phyloP scores from a whole-genome alignment of 2,113 vertebrate genomes.

The Atrichornis clamosus region DNA sequence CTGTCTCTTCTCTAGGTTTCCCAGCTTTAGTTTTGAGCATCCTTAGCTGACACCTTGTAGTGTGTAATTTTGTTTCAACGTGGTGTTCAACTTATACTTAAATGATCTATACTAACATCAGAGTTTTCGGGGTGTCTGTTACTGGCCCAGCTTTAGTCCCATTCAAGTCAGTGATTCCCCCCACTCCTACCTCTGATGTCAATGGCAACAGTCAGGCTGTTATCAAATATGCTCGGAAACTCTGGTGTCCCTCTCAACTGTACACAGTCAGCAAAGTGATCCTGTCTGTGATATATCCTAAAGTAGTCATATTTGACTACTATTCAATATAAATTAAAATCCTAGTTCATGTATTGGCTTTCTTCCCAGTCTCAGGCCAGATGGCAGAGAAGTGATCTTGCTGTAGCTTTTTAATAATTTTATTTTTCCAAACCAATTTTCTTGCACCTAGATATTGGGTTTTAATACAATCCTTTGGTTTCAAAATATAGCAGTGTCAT shows the following conservation, averaged over 20 bases:
- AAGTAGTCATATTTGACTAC: background rate
- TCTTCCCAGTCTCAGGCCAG: background rate
- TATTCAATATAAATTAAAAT: background rate
- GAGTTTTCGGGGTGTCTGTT: background rate
- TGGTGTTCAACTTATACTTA: background rate
- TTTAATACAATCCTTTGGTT: background rate
- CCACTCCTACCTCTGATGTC: accelerated
- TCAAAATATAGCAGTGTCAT: background rate
- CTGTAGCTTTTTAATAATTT: background rate
- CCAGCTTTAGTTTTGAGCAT: background rate
- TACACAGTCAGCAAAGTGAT: background rate
- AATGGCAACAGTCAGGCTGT: background rate
- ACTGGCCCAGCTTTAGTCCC: background rate
- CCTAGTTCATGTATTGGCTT: background rate
- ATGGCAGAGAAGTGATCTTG: background rate
- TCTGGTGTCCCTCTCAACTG: background rate
- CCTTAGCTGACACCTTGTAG: background rate
- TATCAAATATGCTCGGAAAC: background rate
- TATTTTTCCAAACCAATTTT: background rate
- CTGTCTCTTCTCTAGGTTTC: background rate
- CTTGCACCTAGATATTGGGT: background rate
- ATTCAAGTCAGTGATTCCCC: background rate
- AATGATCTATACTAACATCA: background rate
- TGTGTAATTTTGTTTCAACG: background rate
- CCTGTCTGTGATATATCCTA: background rate